Evolutionary conservation across 2,888 invertebrate genomes (phyloP).

Genomic region (Xylota sylvarum): DNA sequence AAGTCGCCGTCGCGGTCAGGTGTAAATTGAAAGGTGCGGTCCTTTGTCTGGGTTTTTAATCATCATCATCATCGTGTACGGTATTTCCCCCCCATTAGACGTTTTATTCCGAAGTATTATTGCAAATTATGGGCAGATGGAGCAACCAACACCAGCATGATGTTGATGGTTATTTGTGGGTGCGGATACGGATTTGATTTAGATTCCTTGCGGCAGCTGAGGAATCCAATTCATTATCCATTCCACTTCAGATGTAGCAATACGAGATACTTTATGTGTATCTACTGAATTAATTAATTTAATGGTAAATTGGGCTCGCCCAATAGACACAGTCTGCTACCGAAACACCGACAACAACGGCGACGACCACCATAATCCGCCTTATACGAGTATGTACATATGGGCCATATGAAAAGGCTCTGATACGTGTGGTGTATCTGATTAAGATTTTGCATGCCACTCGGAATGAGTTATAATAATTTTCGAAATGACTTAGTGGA

Average conservation of each 20-base stretch:
- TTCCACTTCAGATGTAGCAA: constrained; percentile 34
- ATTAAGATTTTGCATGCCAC: constrained; percentile 69
- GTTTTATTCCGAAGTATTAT: constrained; percentile 56
- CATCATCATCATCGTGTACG: constrained; percentile 48
- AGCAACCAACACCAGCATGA: constrained; percentile 15
- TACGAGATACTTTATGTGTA: constrained; percentile 35
- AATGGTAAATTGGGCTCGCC: constrained; percentile 57
- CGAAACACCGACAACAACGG: background rate
- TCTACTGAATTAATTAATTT: constrained; percentile 61
- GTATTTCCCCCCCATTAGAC: constrained; percentile 1
- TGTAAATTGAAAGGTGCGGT: constrained; percentile 70
- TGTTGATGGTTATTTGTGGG: constrained; percentile 40
- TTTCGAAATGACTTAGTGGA: constrained; percentile 36
- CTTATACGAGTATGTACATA: background rate
- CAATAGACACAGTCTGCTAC: background rate
- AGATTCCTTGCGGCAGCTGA: constrained; percentile 31
- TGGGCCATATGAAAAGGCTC: background rate
- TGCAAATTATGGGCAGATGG: constrained; percentile 58
- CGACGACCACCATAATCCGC: constrained; percentile 8
- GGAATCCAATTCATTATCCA: constrained; percentile 51
- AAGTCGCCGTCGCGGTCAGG: constrained; percentile 55
- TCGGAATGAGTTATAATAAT: constrained; percentile 40
- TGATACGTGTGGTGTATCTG: constrained; percentile 48
- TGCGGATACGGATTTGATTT: constrained; percentile 51
- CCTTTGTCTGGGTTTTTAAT: constrained; percentile 62